Evolutionary conservation across 2,888 invertebrate species (phyloP), one percentile per base, ranked within the genome.

Genomic region (Ectemnius cavifrons): DNA sequence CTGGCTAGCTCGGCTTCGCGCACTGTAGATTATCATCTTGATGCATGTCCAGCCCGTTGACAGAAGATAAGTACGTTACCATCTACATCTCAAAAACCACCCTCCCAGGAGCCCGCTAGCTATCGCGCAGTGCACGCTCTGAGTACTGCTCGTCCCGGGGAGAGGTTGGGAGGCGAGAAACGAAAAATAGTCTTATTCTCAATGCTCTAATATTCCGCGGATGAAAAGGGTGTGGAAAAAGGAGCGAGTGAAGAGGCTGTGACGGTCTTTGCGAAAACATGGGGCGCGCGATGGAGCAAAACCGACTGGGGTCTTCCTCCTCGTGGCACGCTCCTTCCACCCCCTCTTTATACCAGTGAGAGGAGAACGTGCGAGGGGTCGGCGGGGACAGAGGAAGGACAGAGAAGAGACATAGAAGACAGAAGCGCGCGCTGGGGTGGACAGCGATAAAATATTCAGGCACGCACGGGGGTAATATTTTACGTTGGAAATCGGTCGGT

Each of bases 401-500:
- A 52, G 16, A 14, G 16, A 16, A n/a, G 52, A 14, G 16, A 52
- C 13, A n/a, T 47, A 2, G 47, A 47, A n/a, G 47, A n/a, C 11
- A 4, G 47, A 52, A 14, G 52, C n/a, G n/a, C 47, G 13, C 74
- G 77, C 67, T 74, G 80, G 80, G 82, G 88, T 88, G 90, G 90
- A 90, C 90, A 88, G 85, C 87, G 88, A 89, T 90, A 90, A 90
- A 90, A 90, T 90, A 91, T 91, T 90, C 90, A 91, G 86, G 86
- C 87, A 86, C 84, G 85, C 86, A 85, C 86, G 87, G 89, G 90
- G 89, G 85, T 86, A 86, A 90, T 90, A 90, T 90, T 90, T 91
- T 88, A 91, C 86, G 87, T 86, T 89, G 89, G 88, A 91, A 91
- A 91, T 91, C 90, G 91, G 89, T 91, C 90, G 91, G 90, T 91